Conservation (phyloP, 2,113 vertebrate species). For the Chionomys nivalis region DNA sequence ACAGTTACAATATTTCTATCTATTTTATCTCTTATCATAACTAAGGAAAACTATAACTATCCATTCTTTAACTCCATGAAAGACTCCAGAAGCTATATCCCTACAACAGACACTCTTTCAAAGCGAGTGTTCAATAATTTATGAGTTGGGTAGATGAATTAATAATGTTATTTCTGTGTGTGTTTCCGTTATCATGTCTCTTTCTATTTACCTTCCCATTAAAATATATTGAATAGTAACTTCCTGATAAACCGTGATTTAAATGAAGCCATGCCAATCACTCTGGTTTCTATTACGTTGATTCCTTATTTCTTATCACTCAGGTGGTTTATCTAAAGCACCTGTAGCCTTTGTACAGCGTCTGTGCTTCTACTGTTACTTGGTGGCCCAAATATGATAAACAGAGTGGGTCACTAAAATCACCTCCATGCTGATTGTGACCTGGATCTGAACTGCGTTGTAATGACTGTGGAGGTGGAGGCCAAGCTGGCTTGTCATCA, state of each 20-base stretch:
- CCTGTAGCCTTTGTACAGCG: accelerated
- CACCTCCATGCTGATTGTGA: background rate
- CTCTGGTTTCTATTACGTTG: background rate
- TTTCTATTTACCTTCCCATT: background rate
- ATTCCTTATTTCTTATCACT: background rate
- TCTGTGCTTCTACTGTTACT: background rate
- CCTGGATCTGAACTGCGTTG: background rate
- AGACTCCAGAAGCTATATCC: too few relatives aligned
- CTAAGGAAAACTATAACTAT: too few relatives aligned
- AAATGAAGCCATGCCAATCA: background rate
- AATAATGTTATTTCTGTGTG: background rate
- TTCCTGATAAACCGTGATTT: background rate
- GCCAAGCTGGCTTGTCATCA: background rate
- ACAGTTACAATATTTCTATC: too few relatives aligned
- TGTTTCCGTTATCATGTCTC: background rate
- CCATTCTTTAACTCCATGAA: too few relatives aligned
- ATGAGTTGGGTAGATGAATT: background rate
- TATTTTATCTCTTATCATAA: too few relatives aligned
- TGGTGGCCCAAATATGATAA: background rate
- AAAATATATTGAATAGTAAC: background rate
- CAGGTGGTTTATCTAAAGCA: background rate
- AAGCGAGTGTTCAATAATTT: background rate
- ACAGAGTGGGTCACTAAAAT: background rate
- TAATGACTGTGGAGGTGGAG: background rate
- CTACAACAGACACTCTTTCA: background rate